phyloP scores from a whole-genome alignment of 1,140 invertebrate species.

The Dendroctonus ponderosae region DNA sequence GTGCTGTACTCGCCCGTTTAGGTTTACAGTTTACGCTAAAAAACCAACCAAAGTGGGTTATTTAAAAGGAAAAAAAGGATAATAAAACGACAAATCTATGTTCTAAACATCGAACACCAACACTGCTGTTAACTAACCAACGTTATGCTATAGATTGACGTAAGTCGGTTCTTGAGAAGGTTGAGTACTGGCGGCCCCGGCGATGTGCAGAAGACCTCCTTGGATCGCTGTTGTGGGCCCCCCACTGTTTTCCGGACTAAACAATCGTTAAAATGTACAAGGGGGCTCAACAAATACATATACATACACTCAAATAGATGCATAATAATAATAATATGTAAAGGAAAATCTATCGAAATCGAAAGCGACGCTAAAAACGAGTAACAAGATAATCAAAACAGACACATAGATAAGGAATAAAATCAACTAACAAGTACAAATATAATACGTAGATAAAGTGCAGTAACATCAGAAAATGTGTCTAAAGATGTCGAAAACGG shows the following conservation, averaged over 20 bases:
- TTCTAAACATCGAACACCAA: slow-evolving; percentile 47
- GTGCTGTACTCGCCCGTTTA: too few relatives aligned
- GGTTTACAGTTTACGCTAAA: not conserved
- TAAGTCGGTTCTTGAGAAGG: slow-evolving; percentile 88
- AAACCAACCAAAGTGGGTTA: not conserved
- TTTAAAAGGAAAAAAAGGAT: slow-evolving; percentile 25
- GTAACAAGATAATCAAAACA: slow-evolving; percentile 30
- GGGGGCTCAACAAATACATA: slow-evolving; percentile 35
- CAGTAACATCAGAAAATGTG: slow-evolving; percentile 55
- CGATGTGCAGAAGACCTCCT: slow-evolving; percentile 51
- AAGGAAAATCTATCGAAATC: slow-evolving; percentile 36
- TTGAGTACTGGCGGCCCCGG: slow-evolving; percentile 61
- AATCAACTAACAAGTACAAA: slow-evolving; percentile 24
- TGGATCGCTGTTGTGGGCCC: slow-evolving; percentile 60
- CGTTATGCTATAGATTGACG: slow-evolving; percentile 86
- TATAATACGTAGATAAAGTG: slow-evolving; percentile 39
- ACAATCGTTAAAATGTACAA: slow-evolving; percentile 51
- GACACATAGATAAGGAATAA: slow-evolving; percentile 34
- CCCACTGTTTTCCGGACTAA: slow-evolving; percentile 59
- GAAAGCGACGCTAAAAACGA: slow-evolving; percentile 33
- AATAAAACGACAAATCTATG: slow-evolving; percentile 33
- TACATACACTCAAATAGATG: slow-evolving; percentile 25
- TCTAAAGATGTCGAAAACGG: slow-evolving; percentile 41
- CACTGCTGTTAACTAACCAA: slow-evolving; percentile 63
- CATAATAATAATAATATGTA: slow-evolving; percentile 27